phyloP scores from a whole-genome alignment of 2,888 invertebrate genomes.

The Ectropis crepuscularia region DNA sequence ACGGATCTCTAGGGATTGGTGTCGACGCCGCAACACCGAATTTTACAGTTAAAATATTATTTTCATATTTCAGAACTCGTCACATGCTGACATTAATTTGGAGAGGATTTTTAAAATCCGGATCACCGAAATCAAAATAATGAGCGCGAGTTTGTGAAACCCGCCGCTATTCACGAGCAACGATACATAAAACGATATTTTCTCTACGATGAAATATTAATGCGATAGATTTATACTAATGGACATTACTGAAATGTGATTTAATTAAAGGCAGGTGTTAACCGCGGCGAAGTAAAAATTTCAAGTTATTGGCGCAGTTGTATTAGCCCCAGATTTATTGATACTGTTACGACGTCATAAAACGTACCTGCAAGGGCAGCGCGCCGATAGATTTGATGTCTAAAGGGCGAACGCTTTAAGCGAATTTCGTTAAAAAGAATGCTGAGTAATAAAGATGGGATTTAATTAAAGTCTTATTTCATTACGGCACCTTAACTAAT shows the following conservation, averaged over 20 bases:
- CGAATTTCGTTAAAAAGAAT: conserved; percentile 44
- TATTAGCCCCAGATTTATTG: conserved; percentile 47
- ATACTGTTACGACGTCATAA: conserved; percentile 50
- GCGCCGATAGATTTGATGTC: conserved; percentile 39
- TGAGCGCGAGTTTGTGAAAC: conserved; percentile 46
- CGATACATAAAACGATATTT: conserved; percentile 20
- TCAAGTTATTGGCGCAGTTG: conserved; percentile 40
- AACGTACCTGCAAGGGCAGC: conserved; percentile 43
- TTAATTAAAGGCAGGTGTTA: conserved; percentile 47
- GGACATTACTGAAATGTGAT: conserved; percentile 43
- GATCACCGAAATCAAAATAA: conserved; percentile 37
- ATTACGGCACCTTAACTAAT: conserved; percentile 35
- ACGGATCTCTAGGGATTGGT: conserved; percentile 32
- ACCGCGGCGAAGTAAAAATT: conserved; percentile 42
- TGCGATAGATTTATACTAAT: conserved; percentile 23
- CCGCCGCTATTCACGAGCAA: conserved; percentile 57
- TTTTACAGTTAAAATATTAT: conserved; percentile 40
- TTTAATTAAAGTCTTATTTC: conserved; percentile 42
- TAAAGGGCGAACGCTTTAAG: conserved; percentile 40
- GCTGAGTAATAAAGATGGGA: conserved; percentile 37
- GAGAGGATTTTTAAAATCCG: conserved; percentile 37
- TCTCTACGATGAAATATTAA: conserved; percentile 15
- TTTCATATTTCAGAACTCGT: conserved; percentile 41
- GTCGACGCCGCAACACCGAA: conserved; percentile 37
- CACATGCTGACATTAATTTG: conserved; percentile 41